Evolutionary conservation across 2,113 vertebrate genomes (phyloP).

Genomic region (Oryzias celebensis): DNA sequence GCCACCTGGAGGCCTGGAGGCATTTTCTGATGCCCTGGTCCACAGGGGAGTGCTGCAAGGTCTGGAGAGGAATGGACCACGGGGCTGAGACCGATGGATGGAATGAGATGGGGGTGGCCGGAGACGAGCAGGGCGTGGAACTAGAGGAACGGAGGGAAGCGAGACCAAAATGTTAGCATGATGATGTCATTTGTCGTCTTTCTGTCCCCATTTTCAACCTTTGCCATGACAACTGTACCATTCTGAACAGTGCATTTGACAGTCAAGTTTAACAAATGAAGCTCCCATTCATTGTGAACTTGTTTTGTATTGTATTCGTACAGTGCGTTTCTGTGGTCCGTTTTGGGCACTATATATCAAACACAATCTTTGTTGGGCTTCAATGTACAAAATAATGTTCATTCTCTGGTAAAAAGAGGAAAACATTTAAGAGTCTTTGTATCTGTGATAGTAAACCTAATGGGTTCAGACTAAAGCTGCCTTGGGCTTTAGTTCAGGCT

Average conservation of each 20-base stretch:
- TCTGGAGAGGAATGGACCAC: slow-evolving; percentile 4
- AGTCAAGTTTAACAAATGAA: background rate
- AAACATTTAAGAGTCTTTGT: background rate
- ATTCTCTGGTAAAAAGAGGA: background rate
- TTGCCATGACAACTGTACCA: slow-evolving; percentile 2
- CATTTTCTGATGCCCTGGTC: slow-evolving; percentile 82
- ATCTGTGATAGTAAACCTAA: background rate
- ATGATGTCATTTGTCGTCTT: slow-evolving; percentile 39
- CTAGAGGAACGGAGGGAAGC: slow-evolving; percentile 54
- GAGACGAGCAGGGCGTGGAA: slow-evolving; percentile 84
- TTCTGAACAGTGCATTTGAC: background rate
- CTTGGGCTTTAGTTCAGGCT: too few species aligned
- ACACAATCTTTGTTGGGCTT: slow-evolving; percentile 13
- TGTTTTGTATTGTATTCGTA: slow-evolving; percentile 52
- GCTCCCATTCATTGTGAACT: slow-evolving; percentile 25
- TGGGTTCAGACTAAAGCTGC: too few species aligned
- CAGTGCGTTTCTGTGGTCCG: slow-evolving; percentile 61
- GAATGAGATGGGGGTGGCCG: slow-evolving; percentile 77
- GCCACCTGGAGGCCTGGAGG: slow-evolving; percentile 86
- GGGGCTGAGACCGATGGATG: slow-evolving; percentile 54
- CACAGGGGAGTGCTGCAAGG: background rate
- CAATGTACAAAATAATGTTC: background rate
- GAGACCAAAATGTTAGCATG: slow-evolving; percentile 54
- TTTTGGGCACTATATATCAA: slow-evolving; percentile 21
- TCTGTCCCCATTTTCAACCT: background rate